Conservation (phyloP, 2,797 vertebrate species). For the Melanotaenia nigrans region DNA sequence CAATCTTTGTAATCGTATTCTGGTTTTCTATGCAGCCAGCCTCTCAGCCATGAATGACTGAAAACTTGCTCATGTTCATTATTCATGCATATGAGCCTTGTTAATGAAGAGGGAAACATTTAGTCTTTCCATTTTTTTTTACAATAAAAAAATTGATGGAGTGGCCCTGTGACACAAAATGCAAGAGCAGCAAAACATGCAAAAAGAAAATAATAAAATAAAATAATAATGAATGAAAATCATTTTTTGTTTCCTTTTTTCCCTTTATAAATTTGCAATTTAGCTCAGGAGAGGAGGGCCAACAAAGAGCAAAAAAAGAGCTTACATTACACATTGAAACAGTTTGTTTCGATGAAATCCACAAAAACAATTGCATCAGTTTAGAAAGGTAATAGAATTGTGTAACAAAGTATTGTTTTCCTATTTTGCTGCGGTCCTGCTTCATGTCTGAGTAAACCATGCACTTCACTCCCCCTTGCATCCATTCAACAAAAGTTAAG, state of each 20-base stretch:
- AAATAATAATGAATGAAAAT: not conserved
- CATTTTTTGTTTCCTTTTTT: slow-evolving; percentile 21
- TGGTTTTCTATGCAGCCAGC: slow-evolving; percentile 40
- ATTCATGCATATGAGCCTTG: slow-evolving; percentile 71
- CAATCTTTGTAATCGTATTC: slow-evolving; percentile 41
- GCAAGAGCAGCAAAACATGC: slow-evolving; percentile 72
- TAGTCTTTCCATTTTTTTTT: slow-evolving; percentile 8
- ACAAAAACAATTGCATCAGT: slow-evolving; percentile 56
- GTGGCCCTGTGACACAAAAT: slow-evolving; percentile 64
- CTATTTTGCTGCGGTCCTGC: slow-evolving; percentile 60
- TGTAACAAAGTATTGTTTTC: slow-evolving; percentile 66
- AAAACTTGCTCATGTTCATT: slow-evolving; percentile 70
- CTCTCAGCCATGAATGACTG: slow-evolving; percentile 40
- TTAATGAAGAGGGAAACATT: slow-evolving; percentile 29
- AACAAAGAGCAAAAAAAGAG: slow-evolving; percentile 39
- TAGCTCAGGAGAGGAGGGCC: slow-evolving; percentile 8
- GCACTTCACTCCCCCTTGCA: slow-evolving; percentile 56
- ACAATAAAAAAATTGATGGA: slow-evolving; percentile 56
- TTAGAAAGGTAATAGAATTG: slow-evolving; percentile 52
- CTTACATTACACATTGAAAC: slow-evolving; percentile 64
- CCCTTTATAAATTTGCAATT: slow-evolving; percentile 52
- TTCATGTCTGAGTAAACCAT: slow-evolving; percentile 62
- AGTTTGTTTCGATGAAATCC: slow-evolving; percentile 64
- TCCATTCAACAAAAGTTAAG: slow-evolving; percentile 55
- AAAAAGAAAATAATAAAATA: slow-evolving; percentile 28